A percentile compares a stretch with the other conserved stretches of the same genome.
These are phyloP conservation scores for Syncerus caffer DNA, from an alignment of 2,797 vertebrate genomes.

Conservation along the genomic window DNA sequence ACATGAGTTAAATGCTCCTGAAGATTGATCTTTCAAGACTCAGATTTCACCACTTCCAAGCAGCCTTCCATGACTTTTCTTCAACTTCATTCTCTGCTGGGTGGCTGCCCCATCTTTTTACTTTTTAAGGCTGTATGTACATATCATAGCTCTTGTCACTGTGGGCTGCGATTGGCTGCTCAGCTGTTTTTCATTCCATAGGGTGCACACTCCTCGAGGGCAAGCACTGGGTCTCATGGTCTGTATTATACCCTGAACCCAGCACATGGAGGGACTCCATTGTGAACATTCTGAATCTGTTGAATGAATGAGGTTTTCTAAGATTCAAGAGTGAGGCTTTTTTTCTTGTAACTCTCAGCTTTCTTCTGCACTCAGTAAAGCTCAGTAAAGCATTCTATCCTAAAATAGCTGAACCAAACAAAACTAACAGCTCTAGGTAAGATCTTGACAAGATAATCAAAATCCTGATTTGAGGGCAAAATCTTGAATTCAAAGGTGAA, in stretches of 20 bases:
- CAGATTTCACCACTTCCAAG: background rate
- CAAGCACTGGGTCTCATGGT: background rate
- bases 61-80: background rate
- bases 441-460: slow-evolving; percentile 1
- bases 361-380: background rate
- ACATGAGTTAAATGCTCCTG: background rate
- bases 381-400: background rate
- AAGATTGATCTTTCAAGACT: background rate
- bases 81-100: background rate
- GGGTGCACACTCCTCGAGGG: rapidly evolving
- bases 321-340: background rate
- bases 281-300: background rate
- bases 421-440: background rate
- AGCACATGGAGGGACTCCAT: background rate
- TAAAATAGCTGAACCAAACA: slow-evolving; percentile 12
- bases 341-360: background rate
- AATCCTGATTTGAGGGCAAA: slow-evolving; percentile 9
- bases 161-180: background rate
- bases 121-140: background rate
- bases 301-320: background rate
- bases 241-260: background rate
- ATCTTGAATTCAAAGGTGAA: slow-evolving; percentile 19
- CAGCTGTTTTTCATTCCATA: background rate
- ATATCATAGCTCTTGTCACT: background rate
- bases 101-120: background rate